Base-by-base conservation (phyloP, 2,888 invertebrate genomes). In the Pristionchus arcanus region DNA sequence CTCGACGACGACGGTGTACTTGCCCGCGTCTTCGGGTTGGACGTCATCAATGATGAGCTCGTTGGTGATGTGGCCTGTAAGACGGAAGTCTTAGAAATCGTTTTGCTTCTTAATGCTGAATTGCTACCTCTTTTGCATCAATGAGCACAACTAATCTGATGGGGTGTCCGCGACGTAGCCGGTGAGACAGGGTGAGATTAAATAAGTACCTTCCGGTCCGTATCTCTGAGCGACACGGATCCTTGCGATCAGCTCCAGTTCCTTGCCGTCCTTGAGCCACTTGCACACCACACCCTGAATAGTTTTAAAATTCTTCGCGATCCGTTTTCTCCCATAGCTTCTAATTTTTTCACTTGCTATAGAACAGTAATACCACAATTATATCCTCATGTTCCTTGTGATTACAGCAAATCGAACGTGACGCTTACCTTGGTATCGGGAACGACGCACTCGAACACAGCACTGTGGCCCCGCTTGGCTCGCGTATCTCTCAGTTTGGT, bases 361-460 rank as follows among this genome's bases (percentile, higher is more conserved):
- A 42, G 77, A 21, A 59, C 25, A 13, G 7, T 21, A 68, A 68
- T 13, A 25, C 25, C 7, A 68, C 28, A 5, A 13, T 68, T n/a
- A n/a, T n/a, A 68, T 3, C 31, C 2, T 31, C 31, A 31, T n/a
- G n/a, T n/a, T n/a, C n/a, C n/a, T n/a, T n/a, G n/a, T n/a, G n/a
- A n/a, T n/a, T n/a, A n/a, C n/a, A n/a, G n/a, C n/a, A n/a, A n/a
- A n/a, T n/a, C n/a, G n/a, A n/a, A n/a, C n/a, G n/a, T n/a, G n/a
- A n/a, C n/a, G n/a, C n/a, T 16, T 15, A 92, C 95, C 91, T 95
- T 95, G 16, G 95, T 94, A 86, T 95, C 95, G 55, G 95, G 95
- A 53, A 95, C 95, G 71, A 95, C 94, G 90, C 95, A 95, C 90
- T 95, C 95, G 91, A 95, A 95, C 66, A 95, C 93, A 49, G 95